A percentile compares a stretch with the other conserved stretches of the same genome.
These are phyloP conservation scores for Coboldia fuscipes DNA, from an alignment of 1,140 invertebrate genomes.

Conservation along the genomic window DNA sequence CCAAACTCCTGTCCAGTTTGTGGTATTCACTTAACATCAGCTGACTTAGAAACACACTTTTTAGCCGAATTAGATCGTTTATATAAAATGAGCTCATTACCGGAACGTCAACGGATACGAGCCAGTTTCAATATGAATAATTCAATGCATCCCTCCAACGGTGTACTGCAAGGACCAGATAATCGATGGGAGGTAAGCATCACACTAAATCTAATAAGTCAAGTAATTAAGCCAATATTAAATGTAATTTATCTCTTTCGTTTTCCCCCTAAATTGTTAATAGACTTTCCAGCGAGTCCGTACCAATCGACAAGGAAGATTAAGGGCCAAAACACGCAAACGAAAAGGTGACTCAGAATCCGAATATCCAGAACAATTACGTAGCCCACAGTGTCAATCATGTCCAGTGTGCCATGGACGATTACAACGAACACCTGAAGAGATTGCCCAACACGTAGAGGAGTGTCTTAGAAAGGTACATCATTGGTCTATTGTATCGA, in stretches of 20 bases:
- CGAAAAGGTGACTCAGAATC: conserved; percentile 40
- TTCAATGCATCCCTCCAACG: conserved; percentile 19
- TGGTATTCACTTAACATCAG: conserved; percentile 45
- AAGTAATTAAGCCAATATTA: too few species aligned
- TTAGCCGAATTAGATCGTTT: conserved; percentile 56
- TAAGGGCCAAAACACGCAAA: conserved; percentile 31
- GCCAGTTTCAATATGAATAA: conserved; percentile 18
- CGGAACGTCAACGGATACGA: conserved; percentile 23
- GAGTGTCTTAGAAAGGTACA: conserved; percentile 32
- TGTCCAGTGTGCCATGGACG: conserved; percentile 62
- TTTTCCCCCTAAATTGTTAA: too few species aligned
- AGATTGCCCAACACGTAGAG: conserved; percentile 52
- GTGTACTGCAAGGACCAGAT: conserved; percentile 31
- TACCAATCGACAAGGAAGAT: conserved; percentile 50
- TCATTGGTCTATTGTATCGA: conserved; percentile 5
- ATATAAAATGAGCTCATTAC: conserved; percentile 32
- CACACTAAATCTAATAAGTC: neutral
- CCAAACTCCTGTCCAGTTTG: conserved; percentile 58
- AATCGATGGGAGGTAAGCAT: conserved; percentile 45
- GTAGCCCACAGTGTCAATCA: conserved; percentile 20
- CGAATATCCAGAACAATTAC: conserved; percentile 15
- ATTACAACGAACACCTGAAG: conserved; percentile 33
- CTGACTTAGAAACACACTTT: conserved; percentile 59
- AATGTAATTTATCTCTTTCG: too few species aligned
- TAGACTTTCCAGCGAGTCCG: conserved; percentile 61